These are phyloP conservation scores for Coregonus clupeaformis DNA, from an alignment of 2,113 vertebrate species.

Conservation along the genomic window DNA sequence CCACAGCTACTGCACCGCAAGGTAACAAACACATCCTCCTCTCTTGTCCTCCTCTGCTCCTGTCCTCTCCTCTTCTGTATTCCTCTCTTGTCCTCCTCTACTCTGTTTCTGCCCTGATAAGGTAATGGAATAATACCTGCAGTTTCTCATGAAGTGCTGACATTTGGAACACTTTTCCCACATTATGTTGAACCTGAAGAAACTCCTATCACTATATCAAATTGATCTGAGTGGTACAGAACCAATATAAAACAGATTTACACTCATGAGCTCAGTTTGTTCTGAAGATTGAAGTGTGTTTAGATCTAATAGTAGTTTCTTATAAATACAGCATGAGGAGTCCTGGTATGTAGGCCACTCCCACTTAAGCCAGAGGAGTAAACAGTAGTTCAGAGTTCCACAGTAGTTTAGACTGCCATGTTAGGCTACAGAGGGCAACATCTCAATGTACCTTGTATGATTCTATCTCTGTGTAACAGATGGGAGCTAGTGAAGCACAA, in stretches of 20 bases:
- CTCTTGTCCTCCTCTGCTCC: background rate
- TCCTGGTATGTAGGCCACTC: background rate
- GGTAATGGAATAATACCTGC: background rate
- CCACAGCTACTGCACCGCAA: slow-evolving; percentile 90
- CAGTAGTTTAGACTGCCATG: too few relatives aligned
- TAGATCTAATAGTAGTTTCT: background rate
- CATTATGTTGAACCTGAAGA: too few relatives aligned
- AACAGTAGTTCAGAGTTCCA: too few relatives aligned
- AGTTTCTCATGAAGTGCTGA: background rate
- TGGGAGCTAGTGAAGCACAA: too few relatives aligned
- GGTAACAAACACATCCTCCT: slow-evolving; percentile 65
- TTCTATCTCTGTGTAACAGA: background rate
- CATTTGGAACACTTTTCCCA: background rate
- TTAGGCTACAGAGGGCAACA: background rate
- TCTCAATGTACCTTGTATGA: background rate
- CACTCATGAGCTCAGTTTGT: background rate
- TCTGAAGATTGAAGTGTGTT: too few relatives aligned
- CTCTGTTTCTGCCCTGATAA: too few relatives aligned
- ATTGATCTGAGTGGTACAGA: background rate
- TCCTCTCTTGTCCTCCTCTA: background rate
- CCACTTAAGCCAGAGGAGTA: too few relatives aligned
- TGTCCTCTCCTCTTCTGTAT: accelerated
- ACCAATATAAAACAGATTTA: background rate
- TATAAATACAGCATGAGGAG: background rate
- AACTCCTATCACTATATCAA: too few relatives aligned